Base-by-base conservation (phyloP, 2,888 invertebrate species). In the Frankliniella intonsa region DNA sequence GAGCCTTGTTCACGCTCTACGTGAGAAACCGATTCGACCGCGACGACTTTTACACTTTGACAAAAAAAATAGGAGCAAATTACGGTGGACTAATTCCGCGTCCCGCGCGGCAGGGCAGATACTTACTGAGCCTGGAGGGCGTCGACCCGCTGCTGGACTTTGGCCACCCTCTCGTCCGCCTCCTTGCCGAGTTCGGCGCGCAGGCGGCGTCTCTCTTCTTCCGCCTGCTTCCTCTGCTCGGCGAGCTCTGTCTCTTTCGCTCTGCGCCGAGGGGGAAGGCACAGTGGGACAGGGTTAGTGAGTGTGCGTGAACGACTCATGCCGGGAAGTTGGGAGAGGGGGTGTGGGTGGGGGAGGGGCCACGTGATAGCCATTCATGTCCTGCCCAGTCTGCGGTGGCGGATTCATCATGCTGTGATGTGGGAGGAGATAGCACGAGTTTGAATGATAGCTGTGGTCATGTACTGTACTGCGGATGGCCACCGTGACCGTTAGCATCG, bases 221-320 rank as follows among this genome's bases (percentile, higher is more conserved):
- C 69, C 25, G 69, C 25, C 25, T 76, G 69, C 69, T 25, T 25
- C 69, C 69, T 76, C 25, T 12, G 22, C 10, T 76, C 25, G n/a
- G 69, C 69, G 25, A 76, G 69, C 69, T 76, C 69, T 76, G 22
- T 76, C 69, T 76, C 69, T 76, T 25, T 76, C 69, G 69, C 69
- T 76, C 69, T 76, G 69, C 22, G 69, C 38, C 12, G 69, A 76
- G 22, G 11, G 69, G 69, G 22, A 76, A 76, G 69, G 69, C 22
- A 25, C 12, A 25, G 69, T n/a, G 62, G 62, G 62, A 19, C n/a
- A 62, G 62, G 62, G 62, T 62, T 62, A 62, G 62, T 62, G 62
- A 62, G 62, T 8, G 62, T 62, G 55, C 19, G 62, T 62, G 38
- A 5, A 38, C 38, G 38, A 38, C 38, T 38, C 38, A 38, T 38